These are phyloP conservation scores for Zaprionus ghesquierei DNA, from an alignment of 1,140 invertebrate genomes.

Conservation along the genomic window DNA sequence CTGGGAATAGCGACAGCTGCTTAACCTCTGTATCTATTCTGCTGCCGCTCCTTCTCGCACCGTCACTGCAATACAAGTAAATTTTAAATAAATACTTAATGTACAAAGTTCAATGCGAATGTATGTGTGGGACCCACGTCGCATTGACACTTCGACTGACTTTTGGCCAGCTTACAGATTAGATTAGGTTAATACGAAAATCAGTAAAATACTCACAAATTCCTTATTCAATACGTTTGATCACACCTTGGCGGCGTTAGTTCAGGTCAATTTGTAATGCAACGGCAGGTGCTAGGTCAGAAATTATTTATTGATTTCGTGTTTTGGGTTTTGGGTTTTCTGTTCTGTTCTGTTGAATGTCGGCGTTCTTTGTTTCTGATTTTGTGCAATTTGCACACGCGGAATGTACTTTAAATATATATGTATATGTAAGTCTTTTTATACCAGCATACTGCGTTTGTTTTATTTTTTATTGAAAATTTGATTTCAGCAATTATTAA, in stretches of 20 bases:
- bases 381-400: background rate
- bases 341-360: constrained; percentile 1
- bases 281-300: background rate
- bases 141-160: constrained; percentile 9
- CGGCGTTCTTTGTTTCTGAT: background rate
- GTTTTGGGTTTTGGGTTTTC: constrained; percentile 1
- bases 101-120: constrained; percentile 66
- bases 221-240: background rate
- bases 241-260: background rate
- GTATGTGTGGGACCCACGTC: constrained; percentile 24
- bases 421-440: background rate
- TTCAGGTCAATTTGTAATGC: background rate
- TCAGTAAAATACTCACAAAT: constrained; percentile 23
- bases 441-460: constrained; percentile 29
- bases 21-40: constrained; percentile 6
- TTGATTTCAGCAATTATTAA: background rate
- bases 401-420: constrained; percentile 29
- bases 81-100: constrained; percentile 65
- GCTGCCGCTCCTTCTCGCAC: constrained; percentile 9
- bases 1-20: constrained; percentile 63
- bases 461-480: background rate
- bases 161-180: constrained; percentile 25
- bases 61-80: constrained; percentile 33
- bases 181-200: constrained; percentile 31
- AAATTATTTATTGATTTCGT: constrained; percentile 32